These are phyloP conservation scores for Thamnophis elegans DNA, from an alignment of 2,797 vertebrate genomes.

Conservation along the genomic window DNA sequence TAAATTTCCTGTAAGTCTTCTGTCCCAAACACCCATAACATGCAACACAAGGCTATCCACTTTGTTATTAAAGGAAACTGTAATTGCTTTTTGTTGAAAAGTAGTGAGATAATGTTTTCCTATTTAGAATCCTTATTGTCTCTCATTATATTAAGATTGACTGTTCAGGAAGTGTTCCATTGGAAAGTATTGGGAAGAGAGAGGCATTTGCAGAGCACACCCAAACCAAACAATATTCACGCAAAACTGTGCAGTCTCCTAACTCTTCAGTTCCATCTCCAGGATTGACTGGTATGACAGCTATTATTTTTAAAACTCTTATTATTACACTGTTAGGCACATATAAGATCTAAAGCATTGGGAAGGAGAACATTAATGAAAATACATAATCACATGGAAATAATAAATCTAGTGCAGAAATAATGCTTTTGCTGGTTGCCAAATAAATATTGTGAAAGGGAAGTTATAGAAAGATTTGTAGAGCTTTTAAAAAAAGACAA, in stretches of 20 bases:
- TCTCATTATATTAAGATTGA: slow-evolving; percentile 68
- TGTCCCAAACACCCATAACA: neutral
- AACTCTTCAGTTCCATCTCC: slow-evolving; percentile 80
- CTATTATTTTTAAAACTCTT: neutral
- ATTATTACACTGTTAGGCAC: neutral
- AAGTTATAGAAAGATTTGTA: neutral
- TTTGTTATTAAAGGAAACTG: neutral
- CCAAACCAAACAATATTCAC: slow-evolving; percentile 70
- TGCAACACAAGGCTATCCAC: too few species aligned
- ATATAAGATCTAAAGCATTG: too few species aligned
- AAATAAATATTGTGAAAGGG: neutral
- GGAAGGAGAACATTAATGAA: neutral
- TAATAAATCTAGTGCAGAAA: neutral
- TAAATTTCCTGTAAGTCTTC: neutral
- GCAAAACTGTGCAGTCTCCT: slow-evolving; percentile 77
- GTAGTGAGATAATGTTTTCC: neutral
- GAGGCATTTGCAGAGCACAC: slow-evolving; percentile 63
- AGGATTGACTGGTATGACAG: slow-evolving; percentile 69
- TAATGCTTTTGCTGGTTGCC: neutral
- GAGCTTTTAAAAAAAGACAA: neutral
- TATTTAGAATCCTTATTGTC: neutral
- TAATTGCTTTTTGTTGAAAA: slow-evolving; percentile 1
- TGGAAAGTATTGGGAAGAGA: slow-evolving; percentile 72
- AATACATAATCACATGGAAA: neutral
- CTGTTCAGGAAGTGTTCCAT: slow-evolving; percentile 73